phyloP scores from a whole-genome alignment of 2,888 invertebrate genomes.

The Drosophila meridiana region DNA sequence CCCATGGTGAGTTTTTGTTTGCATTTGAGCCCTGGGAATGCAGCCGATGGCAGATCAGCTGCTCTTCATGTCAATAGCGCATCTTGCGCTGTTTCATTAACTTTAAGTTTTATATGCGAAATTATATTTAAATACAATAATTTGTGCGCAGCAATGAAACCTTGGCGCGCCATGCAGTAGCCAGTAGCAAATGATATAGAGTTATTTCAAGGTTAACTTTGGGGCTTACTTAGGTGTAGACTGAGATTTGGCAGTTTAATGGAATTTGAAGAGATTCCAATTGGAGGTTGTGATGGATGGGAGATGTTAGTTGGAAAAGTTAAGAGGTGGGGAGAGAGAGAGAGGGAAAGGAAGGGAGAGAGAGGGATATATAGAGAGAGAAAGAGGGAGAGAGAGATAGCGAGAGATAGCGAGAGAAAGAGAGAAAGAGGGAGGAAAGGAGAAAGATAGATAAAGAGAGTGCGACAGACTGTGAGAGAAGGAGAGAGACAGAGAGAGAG shows the following conservation, averaged over 20 bases:
- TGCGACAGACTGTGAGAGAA: too few relatives aligned
- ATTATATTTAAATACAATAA: constrained; percentile 76
- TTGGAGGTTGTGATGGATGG: not conserved
- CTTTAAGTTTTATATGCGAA: constrained; percentile 67
- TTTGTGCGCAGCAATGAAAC: constrained; percentile 50
- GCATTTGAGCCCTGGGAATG: constrained; percentile 35
- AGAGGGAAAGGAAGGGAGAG: not conserved
- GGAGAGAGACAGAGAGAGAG: not conserved
- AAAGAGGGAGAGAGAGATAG: too few relatives aligned
- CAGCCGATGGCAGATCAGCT: constrained; percentile 11
- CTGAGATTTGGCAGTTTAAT: not conserved
- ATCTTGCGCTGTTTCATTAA: constrained; percentile 73
- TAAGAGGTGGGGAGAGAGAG: not conserved
- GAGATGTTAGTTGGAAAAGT: not conserved
- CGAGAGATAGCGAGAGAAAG: too few relatives aligned
- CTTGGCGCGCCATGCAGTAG: constrained; percentile 10
- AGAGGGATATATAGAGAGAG: not conserved
- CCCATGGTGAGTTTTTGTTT: constrained; percentile 47
- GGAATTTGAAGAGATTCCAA: not conserved
- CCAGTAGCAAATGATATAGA: constrained; percentile 17
- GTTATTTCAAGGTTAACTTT: constrained; percentile 39
- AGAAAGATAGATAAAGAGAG: too few relatives aligned
- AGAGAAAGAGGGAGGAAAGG: too few relatives aligned
- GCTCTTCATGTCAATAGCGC: constrained; percentile 73
- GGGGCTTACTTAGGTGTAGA: not conserved